Conservation (phyloP, 92 coral and sea anemone species). For the Desmophyllum pertusum region DNA sequence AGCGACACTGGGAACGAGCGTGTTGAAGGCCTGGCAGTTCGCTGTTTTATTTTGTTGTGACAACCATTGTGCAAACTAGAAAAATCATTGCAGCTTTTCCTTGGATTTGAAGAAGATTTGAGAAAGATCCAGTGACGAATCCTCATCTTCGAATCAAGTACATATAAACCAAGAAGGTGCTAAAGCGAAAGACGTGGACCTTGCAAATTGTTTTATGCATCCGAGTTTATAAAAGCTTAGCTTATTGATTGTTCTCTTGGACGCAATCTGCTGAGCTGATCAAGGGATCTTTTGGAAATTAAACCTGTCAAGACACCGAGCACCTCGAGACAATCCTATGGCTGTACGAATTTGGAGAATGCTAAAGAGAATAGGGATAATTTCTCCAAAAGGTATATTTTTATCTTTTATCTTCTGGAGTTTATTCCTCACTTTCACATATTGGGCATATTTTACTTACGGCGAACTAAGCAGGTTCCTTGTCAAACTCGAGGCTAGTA, state of each 20-base stretch:
- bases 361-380: constrained; percentile 15
- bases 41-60: neutral
- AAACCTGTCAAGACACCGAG: neutral
- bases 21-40: neutral
- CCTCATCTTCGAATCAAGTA: too few relatives aligned
- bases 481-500: neutral
- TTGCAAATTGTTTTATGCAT: neutral
- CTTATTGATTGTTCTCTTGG: too few relatives aligned
- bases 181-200: neutral
- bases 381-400: constrained; percentile 22
- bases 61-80: neutral
- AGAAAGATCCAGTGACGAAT: too few relatives aligned
- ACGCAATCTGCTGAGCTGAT: neutral
- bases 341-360: constrained; percentile 19
- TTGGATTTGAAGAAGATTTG: too few relatives aligned
- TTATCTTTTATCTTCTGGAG: constrained; percentile 14
- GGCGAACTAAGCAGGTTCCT: neutral
- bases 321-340: constrained; percentile 5
- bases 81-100: too few relatives aligned
- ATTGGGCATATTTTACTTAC: constrained; percentile 13
- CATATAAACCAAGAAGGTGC: neutral
- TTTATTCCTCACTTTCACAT: neutral
- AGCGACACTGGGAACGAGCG: neutral
- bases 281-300: neutral
- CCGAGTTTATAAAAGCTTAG: too few relatives aligned